phyloP scores from a whole-genome alignment of 53 echinoderm and acorn worm genomes.

The Echinarachnius parma region DNA sequence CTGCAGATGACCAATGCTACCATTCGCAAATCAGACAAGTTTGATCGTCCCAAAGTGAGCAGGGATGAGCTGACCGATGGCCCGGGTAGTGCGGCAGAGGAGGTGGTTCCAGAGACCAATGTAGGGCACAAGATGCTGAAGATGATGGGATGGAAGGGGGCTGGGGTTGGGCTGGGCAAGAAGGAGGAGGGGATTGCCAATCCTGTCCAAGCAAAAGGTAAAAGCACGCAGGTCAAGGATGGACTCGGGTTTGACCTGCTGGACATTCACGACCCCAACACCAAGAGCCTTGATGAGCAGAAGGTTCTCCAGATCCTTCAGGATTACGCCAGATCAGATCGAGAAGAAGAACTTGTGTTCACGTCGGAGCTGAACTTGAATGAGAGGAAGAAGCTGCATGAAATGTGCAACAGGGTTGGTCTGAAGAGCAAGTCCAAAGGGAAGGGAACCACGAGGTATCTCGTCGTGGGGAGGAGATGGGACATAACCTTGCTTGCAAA shows the following conservation, averaged over 20 bases:
- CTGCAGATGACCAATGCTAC: constrained; percentile 19
- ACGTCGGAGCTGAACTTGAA: constrained; percentile 41
- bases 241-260: constrained; percentile 17
- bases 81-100: not conserved
- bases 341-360: constrained; percentile 62
- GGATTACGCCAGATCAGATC: constrained; percentile 42
- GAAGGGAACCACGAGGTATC: constrained; percentile 39
- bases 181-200: constrained; percentile 52
- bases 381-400: constrained; percentile 58
- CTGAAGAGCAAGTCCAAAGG: constrained; percentile 66
- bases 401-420: constrained; percentile 12
- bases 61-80: constrained; percentile 11
- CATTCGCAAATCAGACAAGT: not conserved
- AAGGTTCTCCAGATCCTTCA: constrained; percentile 39
- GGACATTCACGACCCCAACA: constrained; percentile 23
- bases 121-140: constrained; percentile 70
- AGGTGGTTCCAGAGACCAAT: constrained; percentile 43
- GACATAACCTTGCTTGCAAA: constrained; percentile 41
- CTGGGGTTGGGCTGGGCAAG: constrained; percentile 56
- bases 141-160: constrained; percentile 80
- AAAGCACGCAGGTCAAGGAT: constrained; percentile 1
- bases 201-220: constrained; percentile 51
- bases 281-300: constrained; percentile 34
- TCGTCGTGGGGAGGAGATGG: constrained; percentile 41
- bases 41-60: not conserved